Evolutionary conservation across 2,888 invertebrate species (phyloP).

Genomic region (Polydrusus pterygomalis): DNA sequence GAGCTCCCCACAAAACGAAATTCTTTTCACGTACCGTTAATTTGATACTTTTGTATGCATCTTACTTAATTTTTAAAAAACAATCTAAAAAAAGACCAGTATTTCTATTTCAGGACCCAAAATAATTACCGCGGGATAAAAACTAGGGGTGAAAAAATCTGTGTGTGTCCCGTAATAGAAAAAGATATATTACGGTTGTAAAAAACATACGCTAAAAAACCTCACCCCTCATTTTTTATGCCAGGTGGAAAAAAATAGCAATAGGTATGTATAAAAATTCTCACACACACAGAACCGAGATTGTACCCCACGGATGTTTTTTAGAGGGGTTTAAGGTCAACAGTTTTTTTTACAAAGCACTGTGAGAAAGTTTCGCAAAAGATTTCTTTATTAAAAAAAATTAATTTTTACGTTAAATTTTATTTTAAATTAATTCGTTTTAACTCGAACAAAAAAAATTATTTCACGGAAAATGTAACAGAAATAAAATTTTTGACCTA

Average conservation of each 20-base stretch:
- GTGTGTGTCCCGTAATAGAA: constrained; percentile 56
- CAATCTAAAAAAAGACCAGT: background rate
- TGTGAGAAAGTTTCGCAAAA: constrained; percentile 22
- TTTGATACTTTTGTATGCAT: background rate
- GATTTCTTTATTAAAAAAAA: background rate
- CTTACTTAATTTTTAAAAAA: background rate
- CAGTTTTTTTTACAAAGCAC: constrained; percentile 23
- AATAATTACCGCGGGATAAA: constrained; percentile 20
- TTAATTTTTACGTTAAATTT: too few species aligned
- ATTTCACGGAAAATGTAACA: too few species aligned
- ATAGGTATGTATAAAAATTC: constrained; percentile 57
- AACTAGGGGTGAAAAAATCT: constrained; percentile 55
- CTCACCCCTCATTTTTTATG: constrained; percentile 56
- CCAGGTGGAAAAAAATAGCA: constrained; percentile 57
- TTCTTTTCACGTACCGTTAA: too few species aligned
- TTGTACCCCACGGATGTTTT: constrained; percentile 53
- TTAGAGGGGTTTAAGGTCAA: constrained; percentile 32
- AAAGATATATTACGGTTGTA: constrained; percentile 58
- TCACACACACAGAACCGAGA: constrained; percentile 50
- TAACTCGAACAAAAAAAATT: too few species aligned
- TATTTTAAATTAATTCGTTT: too few species aligned
- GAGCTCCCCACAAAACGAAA: too few species aligned
- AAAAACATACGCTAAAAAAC: constrained; percentile 53
- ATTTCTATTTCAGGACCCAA: background rate
- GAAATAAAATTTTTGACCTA: constrained; percentile 19